Base-by-base conservation (phyloP, 2,888 invertebrate genomes). In the Pristionchus arcanus region DNA sequence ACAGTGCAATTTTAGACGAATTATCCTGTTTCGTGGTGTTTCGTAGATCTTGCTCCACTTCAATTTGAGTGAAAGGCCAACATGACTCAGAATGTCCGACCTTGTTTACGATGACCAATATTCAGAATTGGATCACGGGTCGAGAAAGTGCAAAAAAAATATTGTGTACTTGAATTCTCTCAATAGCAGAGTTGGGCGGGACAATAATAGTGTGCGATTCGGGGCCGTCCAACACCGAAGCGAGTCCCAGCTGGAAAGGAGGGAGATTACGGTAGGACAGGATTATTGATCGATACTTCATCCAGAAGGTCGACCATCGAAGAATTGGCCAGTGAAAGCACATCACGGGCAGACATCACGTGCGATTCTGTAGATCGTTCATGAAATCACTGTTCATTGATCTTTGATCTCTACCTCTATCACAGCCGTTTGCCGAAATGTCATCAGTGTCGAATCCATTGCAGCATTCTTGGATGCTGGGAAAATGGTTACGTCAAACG, bases 381-480 rank as follows among this genome's bases (percentile, higher is more conserved):
- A n/a, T 68, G 13, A 49, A 49, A 2, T 21, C 2, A 9, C 37
- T 28, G 87, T 42, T 87, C 66, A 9, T 42, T 68, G 68, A 66
- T 42, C 25, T 66, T 19, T 87, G 63, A 49, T 37, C 49, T 28
- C 42, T 77, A 89, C 89, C 89, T 68, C 71, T 31, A 59, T 77
- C 37, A 42, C 89, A 89, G 21, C 89, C 89, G 5, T 84, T 28
- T 0, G 34, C 66, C 1, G 81, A 77, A 55, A 89, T 89, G 25
- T 89, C 85, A 25, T 68, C 81, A 25, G 89, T 89, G 19, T 83
- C 84, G 71, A 89, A 89, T 25, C 89, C 89, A 55, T 49, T 55
- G 25, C 89, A 89, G 71, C 89, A 89, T 49, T 89, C 89, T 85
- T 89, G 89, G 55, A 89, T 89, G 21, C 89, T 89, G 63, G 5